These are phyloP conservation scores for Hirtodrosophila histrioides DNA, from an alignment of 2,888 invertebrate genomes.

Conservation along the genomic window DNA sequence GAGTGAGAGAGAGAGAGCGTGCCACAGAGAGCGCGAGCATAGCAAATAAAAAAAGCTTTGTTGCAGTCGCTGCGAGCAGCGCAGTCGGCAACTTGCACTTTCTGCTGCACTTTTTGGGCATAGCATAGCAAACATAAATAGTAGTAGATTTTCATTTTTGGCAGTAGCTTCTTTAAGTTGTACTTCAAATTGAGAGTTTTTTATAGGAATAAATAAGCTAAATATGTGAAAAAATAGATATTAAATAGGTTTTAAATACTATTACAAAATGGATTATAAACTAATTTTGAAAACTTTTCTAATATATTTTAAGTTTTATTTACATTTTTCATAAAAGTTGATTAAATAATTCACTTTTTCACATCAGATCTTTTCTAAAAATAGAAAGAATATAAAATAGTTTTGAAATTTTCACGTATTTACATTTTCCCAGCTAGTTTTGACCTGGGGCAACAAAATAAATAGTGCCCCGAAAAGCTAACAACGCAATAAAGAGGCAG, in stretches of 20 bases:
- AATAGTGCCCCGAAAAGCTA: slow-evolving; percentile 39
- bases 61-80: slow-evolving; percentile 36
- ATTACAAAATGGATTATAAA: too few species aligned
- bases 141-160: slow-evolving; percentile 57
- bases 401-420: background rate
- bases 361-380: too few species aligned
- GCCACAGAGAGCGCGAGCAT: slow-evolving; percentile 38
- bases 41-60: slow-evolving; percentile 44
- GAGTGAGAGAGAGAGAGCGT: slow-evolving; percentile 6
- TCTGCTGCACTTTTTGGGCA: slow-evolving; percentile 56
- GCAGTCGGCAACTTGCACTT: slow-evolving; percentile 64
- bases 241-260: too few species aligned
- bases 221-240: too few species aligned
- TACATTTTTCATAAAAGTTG: too few species aligned
- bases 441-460: slow-evolving; percentile 73
- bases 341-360: too few species aligned
- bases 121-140: slow-evolving; percentile 40
- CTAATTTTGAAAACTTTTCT: too few species aligned
- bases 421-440: background rate
- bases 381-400: too few species aligned
- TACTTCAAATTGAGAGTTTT: too few species aligned
- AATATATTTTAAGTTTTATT: too few species aligned
- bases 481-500: slow-evolving; percentile 11
- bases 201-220: too few species aligned
- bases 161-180: background rate